Conservation (phyloP, 2,113 vertebrate species). For the Coptodon bakossiorum region DNA sequence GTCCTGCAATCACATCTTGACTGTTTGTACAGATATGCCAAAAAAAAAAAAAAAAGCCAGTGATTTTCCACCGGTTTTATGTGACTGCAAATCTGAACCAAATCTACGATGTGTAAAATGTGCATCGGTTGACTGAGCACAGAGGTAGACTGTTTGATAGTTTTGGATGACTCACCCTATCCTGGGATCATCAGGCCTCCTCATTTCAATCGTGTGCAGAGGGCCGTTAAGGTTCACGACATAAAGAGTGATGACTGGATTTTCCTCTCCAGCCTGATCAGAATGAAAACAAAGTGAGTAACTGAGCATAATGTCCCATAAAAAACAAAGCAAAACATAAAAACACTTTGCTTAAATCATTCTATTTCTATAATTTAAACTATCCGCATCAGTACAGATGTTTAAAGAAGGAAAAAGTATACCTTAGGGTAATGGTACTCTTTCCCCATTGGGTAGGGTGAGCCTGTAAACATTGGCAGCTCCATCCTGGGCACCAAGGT, state of each 20-base stretch:
- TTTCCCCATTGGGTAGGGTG: conserved; percentile 81
- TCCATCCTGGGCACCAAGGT: conserved; percentile 92
- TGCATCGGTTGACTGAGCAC: not conserved
- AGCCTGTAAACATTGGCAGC: conserved; percentile 85
- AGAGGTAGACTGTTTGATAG: not conserved
- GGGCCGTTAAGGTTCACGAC: conserved; percentile 93
- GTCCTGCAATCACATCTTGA: not conserved
- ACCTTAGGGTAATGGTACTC: conserved; percentile 96
- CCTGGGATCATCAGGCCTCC: conserved; percentile 83
- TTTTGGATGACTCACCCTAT: conserved; percentile 76
- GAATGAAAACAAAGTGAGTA: not conserved
- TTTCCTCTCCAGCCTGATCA: conserved; percentile 86
- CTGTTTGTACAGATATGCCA: not conserved
- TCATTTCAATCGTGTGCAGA: conserved; percentile 92
- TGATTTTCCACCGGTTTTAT: not conserved
- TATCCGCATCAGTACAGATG: not conserved
- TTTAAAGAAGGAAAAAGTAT: not conserved
- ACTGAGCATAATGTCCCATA: not conserved
- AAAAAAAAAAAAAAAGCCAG: not conserved
- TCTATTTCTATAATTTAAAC: not conserved
- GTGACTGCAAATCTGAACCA: not conserved
- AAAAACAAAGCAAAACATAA: not conserved
- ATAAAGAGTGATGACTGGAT: conserved; percentile 88
- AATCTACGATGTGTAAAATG: not conserved
- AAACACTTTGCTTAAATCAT: not conserved